These are phyloP conservation scores for Eublepharis macularius DNA, from an alignment of 2,113 vertebrate species.

Conservation along the genomic window DNA sequence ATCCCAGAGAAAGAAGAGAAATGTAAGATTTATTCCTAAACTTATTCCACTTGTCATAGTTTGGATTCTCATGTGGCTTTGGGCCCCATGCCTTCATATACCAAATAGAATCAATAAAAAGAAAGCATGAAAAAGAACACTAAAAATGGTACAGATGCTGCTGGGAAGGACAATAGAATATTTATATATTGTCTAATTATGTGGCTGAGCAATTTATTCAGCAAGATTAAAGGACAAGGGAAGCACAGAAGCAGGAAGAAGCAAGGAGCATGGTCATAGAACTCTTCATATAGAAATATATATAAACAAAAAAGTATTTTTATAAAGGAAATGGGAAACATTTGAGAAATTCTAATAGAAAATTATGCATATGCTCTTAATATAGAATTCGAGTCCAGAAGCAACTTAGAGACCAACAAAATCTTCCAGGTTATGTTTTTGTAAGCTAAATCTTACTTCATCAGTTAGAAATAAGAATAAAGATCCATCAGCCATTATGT, in stretches of 20 bases:
- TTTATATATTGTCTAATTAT: constrained; percentile 42
- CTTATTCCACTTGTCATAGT: constrained; percentile 47
- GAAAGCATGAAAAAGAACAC: constrained; percentile 66
- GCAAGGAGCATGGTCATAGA: not conserved
- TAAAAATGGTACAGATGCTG: constrained; percentile 65
- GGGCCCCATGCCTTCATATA: constrained; percentile 68
- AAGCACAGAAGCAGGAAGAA: constrained; percentile 54
- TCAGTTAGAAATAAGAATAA: too few relatives aligned
- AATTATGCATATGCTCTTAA: constrained; percentile 7
- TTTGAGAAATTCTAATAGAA: constrained; percentile 29
- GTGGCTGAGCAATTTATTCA: constrained; percentile 61
- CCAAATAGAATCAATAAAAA: constrained; percentile 72
- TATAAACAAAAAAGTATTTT: constrained; percentile 23
- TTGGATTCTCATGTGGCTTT: constrained; percentile 63
- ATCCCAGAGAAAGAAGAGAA: not conserved
- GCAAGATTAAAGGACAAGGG: constrained; percentile 57
- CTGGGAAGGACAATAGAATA: constrained; percentile 60
- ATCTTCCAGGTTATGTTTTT: too few relatives aligned
- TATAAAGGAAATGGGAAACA: constrained; percentile 12
- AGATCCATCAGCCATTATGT: too few relatives aligned
- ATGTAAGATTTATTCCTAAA: constrained; percentile 54
- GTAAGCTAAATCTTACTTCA: too few relatives aligned
- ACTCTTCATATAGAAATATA: constrained; percentile 45
- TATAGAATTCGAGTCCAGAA: too few relatives aligned
- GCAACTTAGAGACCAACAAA: too few relatives aligned